Evolutionary conservation across 2,797 vertebrate species (phyloP).

Genomic region (Limnodromus scolopaceus): DNA sequence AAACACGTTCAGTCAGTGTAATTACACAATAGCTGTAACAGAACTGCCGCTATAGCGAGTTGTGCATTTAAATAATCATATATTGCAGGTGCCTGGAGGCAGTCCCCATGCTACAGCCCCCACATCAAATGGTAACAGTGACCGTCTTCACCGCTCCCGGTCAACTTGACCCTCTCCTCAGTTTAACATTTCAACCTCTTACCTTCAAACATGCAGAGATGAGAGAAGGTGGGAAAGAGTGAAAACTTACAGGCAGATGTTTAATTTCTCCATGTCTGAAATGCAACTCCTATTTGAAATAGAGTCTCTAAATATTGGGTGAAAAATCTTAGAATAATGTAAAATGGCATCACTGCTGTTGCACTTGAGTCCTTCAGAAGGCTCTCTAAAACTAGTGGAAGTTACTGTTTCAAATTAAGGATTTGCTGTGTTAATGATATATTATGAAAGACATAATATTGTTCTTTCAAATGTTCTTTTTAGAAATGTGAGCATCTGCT

Average conservation of each 20-base stretch:
- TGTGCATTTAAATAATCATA: not conserved
- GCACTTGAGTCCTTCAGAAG: not conserved
- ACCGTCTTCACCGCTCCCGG: not conserved
- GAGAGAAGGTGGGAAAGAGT: not conserved
- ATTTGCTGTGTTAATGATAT: not conserved
- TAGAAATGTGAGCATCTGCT: not conserved
- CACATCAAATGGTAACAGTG: accelerated
- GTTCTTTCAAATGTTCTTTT: not conserved
- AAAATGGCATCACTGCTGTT: not conserved
- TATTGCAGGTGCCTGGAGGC: not conserved
- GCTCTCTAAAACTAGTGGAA: not conserved
- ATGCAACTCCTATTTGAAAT: not conserved
- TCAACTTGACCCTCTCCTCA: not conserved
- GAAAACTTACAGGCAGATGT: not conserved
- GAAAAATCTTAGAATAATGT: not conserved
- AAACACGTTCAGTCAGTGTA: not conserved
- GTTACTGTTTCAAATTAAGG: not conserved
- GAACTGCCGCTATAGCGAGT: accelerated
- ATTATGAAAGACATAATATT: not conserved
- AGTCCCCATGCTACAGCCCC: accelerated
- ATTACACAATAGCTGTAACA: not conserved
- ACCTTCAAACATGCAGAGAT: not conserved
- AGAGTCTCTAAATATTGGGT: not conserved
- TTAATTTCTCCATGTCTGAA: not conserved
- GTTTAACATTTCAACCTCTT: not conserved